Conservation (phyloP, 1,140 invertebrate species). For the Harpegnathos saltator region DNA sequence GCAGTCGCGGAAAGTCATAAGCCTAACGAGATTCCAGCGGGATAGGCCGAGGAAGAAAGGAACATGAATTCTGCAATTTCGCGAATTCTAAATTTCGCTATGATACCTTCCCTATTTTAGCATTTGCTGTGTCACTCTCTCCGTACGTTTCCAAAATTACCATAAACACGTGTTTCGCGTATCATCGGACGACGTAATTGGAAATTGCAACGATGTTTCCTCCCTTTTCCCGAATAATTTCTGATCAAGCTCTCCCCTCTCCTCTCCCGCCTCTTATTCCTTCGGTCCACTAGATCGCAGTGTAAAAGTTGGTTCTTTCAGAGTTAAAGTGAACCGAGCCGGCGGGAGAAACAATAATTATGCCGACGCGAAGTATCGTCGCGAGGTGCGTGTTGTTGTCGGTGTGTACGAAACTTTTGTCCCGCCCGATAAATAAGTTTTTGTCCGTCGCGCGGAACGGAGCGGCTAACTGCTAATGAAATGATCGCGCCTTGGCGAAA, state of each 20-base stretch:
- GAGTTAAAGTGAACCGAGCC: background rate
- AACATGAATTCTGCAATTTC: background rate
- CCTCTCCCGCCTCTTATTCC: background rate
- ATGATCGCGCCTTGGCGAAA: constrained; percentile 60
- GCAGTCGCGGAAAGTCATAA: background rate
- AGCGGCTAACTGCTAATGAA: constrained; percentile 67
- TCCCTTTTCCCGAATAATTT: too few relatives aligned
- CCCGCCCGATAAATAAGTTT: constrained; percentile 68
- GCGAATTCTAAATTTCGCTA: background rate
- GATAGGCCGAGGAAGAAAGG: background rate
- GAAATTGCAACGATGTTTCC: too few relatives aligned
- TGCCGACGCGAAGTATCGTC: constrained; percentile 24
- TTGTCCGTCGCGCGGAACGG: constrained; percentile 11
- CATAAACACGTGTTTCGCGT: background rate
- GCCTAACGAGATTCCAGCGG: background rate
- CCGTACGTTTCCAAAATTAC: background rate
- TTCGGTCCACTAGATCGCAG: background rate
- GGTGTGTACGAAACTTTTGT: constrained; percentile 40
- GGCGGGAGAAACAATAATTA: constrained; percentile 39
- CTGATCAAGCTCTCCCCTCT: too few relatives aligned
- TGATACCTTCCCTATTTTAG: background rate
- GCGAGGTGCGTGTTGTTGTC: constrained; percentile 39
- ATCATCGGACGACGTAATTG: background rate
- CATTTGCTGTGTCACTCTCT: background rate
- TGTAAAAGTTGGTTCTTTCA: background rate